Conservation (phyloP, 2,888 invertebrate genomes). For the Ptycholaimellus sp. region DNA sequence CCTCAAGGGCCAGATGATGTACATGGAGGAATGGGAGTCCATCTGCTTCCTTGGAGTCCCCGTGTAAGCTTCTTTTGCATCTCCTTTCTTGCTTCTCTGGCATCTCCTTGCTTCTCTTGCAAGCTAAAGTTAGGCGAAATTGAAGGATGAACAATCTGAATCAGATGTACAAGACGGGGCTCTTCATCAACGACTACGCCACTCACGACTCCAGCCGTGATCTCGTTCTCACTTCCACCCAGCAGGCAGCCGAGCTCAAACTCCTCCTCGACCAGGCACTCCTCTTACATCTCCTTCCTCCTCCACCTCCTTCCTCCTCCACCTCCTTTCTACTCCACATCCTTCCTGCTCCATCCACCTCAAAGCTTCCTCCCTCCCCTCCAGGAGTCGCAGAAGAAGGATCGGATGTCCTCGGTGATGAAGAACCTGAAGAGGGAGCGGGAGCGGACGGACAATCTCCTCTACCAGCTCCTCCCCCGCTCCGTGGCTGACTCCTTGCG, state of each 20-base stretch:
- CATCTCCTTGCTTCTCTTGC: neutral
- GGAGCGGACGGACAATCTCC: slow-evolving; percentile 70
- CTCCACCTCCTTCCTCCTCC: neutral
- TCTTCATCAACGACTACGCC: slow-evolving; percentile 91
- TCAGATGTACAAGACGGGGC: slow-evolving; percentile 67
- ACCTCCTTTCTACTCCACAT: neutral
- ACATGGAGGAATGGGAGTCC: slow-evolving; percentile 91
- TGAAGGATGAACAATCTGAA: slow-evolving; percentile 60
- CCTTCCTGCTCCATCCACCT: neutral
- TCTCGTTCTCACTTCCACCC: slow-evolving; percentile 78
- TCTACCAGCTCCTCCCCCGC: slow-evolving; percentile 97
- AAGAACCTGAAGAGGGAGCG: slow-evolving; percentile 78
- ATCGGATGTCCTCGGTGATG: slow-evolving; percentile 86
- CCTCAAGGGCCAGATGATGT: slow-evolving; percentile 87
- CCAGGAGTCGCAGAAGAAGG: slow-evolving; percentile 83
- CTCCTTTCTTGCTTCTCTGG: neutral
- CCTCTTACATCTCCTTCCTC: neutral
- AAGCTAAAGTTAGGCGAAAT: neutral
- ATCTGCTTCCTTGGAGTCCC: slow-evolving; percentile 90
- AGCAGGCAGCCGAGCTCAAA: slow-evolving; percentile 84
- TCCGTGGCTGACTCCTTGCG: slow-evolving; percentile 77
- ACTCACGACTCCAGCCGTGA: slow-evolving; percentile 97
- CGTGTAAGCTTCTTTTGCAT: slow-evolving; percentile 33
- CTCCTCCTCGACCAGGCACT: slow-evolving; percentile 52
- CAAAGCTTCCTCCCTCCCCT: too few species aligned